These are phyloP conservation scores for Magallana ariakensis DNA, from an alignment of 1,140 invertebrate genomes.

Conservation along the genomic window DNA sequence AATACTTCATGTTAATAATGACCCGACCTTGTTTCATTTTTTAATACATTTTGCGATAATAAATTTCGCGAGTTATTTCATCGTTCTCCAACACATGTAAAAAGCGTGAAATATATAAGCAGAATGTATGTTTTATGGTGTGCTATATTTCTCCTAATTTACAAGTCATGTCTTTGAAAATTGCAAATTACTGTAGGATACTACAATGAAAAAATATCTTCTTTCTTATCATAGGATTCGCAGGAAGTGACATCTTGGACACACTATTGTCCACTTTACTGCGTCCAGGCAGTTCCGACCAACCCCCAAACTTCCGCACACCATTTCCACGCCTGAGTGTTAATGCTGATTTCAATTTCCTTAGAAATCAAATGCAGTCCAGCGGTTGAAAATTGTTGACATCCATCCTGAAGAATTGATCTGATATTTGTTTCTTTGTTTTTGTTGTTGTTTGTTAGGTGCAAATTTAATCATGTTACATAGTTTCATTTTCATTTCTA, in stretches of 20 bases:
- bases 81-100: too few relatives aligned
- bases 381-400: neutral
- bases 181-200: too few relatives aligned
- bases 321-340: slow-evolving; percentile 2
- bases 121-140: too few relatives aligned
- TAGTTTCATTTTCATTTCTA: neutral
- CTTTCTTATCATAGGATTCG: neutral
- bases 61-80: too few relatives aligned
- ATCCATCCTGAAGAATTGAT: neutral
- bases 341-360: neutral
- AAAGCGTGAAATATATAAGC: too few relatives aligned
- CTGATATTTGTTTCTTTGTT: slow-evolving; percentile 3
- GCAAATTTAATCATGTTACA: neutral
- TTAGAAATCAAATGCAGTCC: slow-evolving; percentile 13
- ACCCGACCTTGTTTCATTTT: too few relatives aligned
- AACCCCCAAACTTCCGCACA: neutral
- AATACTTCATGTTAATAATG: too few relatives aligned
- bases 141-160: too few relatives aligned
- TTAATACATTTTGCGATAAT: too few relatives aligned
- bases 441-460: slow-evolving; percentile 30
- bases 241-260: slow-evolving; percentile 19
- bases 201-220: neutral
- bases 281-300: neutral
- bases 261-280: neutral
- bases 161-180: too few relatives aligned